phyloP scores from a whole-genome alignment of 1,140 invertebrate species.

The Parasteatoda tepidariorum region DNA sequence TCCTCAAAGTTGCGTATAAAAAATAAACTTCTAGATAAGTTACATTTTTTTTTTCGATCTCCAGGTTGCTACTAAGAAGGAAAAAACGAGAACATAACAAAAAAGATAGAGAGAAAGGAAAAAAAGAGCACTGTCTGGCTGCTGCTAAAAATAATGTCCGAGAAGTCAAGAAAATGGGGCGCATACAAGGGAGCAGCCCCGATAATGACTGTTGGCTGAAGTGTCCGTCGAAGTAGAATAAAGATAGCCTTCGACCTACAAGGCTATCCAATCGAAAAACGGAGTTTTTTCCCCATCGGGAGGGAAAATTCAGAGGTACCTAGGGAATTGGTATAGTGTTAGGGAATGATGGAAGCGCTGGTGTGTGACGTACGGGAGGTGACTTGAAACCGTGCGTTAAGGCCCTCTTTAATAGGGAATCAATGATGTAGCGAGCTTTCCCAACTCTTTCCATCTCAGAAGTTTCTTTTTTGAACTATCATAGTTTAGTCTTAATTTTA shows the following conservation, averaged over 20 bases:
- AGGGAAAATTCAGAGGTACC: background rate
- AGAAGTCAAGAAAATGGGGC: conserved; percentile 18
- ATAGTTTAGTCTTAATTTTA: too few relatives aligned
- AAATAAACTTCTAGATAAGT: too few relatives aligned
- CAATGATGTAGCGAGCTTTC: too few relatives aligned
- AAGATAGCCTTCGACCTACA: conserved; percentile 46
- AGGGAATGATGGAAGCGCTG: background rate
- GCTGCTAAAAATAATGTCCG: conserved; percentile 27
- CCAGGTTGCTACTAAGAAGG: too few relatives aligned
- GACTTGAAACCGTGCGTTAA: background rate
- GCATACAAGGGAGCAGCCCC: background rate
- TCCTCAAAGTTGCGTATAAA: too few relatives aligned
- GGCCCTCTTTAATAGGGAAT: background rate
- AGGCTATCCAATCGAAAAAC: conserved; percentile 32
- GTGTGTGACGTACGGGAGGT: background rate
- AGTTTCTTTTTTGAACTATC: too few relatives aligned
- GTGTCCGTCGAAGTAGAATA: conserved; percentile 41
- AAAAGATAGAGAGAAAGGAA: too few relatives aligned
- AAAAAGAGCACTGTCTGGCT: conserved; percentile 1
- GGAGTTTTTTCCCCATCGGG: background rate
- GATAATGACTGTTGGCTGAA: conserved; percentile 43
- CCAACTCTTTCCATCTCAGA: too few relatives aligned
- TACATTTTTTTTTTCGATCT: too few relatives aligned
- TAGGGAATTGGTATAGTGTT: background rate
- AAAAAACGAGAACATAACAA: too few relatives aligned